Conservation (phyloP, 2,797 vertebrate genomes). For the Morus bassanus region DNA sequence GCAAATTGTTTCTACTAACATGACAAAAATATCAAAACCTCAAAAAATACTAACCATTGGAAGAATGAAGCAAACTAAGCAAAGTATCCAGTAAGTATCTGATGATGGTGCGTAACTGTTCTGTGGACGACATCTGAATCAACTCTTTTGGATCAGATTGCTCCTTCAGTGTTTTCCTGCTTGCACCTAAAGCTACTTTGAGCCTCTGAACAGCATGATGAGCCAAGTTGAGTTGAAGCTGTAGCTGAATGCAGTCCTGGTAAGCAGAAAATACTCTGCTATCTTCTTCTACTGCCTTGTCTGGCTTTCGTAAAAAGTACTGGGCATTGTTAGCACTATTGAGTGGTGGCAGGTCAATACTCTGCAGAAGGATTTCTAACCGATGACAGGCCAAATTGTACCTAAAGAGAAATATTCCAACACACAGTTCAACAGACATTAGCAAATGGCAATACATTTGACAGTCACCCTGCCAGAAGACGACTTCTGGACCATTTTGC, state of each 20-base stretch:
- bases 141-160: slow-evolving; percentile 80
- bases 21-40: not conserved
- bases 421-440: not conserved
- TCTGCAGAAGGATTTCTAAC: slow-evolving; percentile 95
- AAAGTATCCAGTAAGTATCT: slow-evolving; percentile 96
- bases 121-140: slow-evolving; percentile 92
- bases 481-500: not conserved
- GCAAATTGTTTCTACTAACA: not conserved
- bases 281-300: slow-evolving; percentile 98
- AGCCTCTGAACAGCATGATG: slow-evolving; percentile 96
- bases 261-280: slow-evolving; percentile 97
- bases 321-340: slow-evolving; percentile 99
- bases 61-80: slow-evolving; percentile 94
- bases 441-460: not conserved
- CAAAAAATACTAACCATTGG: slow-evolving; percentile 85
- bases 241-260: slow-evolving; percentile 97
- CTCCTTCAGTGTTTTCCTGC: slow-evolving; percentile 80
- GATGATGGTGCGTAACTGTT: slow-evolving; percentile 96
- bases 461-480: not conserved
- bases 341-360: slow-evolving; percentile 95
- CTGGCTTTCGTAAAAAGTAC: slow-evolving; percentile 96
- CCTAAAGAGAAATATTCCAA: slow-evolving; percentile 69
- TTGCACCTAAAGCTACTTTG: slow-evolving; percentile 90
- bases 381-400: slow-evolving; percentile 98
- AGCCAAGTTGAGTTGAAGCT: slow-evolving; percentile 95